These are phyloP conservation scores for Charina bottae DNA, from an alignment of 2,113 vertebrate species.

Conservation along the genomic window DNA sequence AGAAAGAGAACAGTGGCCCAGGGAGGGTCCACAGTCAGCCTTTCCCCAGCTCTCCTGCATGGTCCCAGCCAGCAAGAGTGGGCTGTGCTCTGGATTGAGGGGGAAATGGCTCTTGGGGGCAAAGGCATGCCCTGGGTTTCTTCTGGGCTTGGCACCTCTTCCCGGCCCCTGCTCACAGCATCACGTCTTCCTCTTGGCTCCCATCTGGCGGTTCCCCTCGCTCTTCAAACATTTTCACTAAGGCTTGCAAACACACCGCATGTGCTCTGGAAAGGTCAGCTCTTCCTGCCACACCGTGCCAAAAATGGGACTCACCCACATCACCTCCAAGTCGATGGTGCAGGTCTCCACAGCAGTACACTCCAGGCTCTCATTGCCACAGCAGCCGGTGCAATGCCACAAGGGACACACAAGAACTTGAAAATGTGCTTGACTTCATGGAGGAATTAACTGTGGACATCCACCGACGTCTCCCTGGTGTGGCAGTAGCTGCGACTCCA, in stretches of 20 bases:
- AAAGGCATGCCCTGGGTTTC: not conserved
- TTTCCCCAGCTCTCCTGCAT: no score
- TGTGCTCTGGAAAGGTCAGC: constrained; percentile 12
- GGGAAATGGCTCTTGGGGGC: no score
- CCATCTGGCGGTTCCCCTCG: not conserved
- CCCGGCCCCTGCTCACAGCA: no score
- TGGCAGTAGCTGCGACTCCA: constrained; percentile 79
- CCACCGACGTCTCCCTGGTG: constrained; percentile 80
- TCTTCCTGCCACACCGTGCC: not conserved
- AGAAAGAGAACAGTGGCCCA: not conserved
- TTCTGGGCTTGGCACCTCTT: not conserved
- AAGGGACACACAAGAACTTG: constrained; percentile 79
- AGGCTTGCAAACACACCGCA: not conserved
- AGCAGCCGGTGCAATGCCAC: constrained; percentile 81
- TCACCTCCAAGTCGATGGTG: constrained; percentile 79
- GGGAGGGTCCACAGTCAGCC: not conserved
- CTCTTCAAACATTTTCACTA: constrained; percentile 17
- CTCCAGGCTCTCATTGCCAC: constrained; percentile 79
- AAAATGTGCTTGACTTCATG: constrained; percentile 80
- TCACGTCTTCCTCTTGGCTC: not conserved
- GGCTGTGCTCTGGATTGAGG: not conserved
- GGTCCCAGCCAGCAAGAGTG: not conserved
- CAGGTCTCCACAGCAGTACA: constrained; percentile 76
- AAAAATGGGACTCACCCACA: constrained; percentile 1
- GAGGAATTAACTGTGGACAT: constrained; percentile 79